These are phyloP conservation scores for Gallinago media DNA, from an alignment of 2,113 vertebrate species.

Conservation along the genomic window DNA sequence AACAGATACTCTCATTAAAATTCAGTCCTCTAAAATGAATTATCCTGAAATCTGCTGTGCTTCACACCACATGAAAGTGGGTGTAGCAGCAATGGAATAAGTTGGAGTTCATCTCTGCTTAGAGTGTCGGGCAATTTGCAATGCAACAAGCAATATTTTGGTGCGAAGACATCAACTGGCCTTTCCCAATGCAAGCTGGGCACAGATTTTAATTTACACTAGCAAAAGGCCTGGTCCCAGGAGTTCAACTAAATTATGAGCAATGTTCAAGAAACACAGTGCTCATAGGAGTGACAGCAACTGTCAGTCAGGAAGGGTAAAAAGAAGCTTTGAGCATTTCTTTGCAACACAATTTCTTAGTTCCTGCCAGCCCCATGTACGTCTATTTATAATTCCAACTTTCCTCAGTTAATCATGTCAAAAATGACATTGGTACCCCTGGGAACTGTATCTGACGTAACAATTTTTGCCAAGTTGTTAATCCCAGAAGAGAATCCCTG, in stretches of 20 bases:
- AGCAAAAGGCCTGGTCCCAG: background rate
- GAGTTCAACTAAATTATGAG: background rate
- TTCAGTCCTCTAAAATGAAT: constrained; percentile 59
- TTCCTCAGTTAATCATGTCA: constrained; percentile 30
- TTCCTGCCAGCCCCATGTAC: background rate
- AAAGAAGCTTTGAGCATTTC: background rate
- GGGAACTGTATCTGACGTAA: constrained; percentile 18
- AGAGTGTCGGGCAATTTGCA: constrained; percentile 15
- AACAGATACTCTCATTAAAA: constrained; percentile 53
- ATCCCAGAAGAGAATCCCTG: constrained; percentile 33
- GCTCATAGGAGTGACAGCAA: background rate
- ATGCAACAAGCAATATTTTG: constrained; percentile 24
- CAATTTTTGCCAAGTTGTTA: background rate
- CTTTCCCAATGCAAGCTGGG: background rate
- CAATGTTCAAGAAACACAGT: background rate
- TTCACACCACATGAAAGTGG: constrained; percentile 70
- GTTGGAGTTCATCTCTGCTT: constrained; percentile 35
- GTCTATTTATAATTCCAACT: constrained; percentile 39
- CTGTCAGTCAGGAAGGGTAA: background rate
- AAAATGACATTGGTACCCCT: constrained; percentile 30
- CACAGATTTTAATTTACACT: background rate
- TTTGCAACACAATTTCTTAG: background rate
- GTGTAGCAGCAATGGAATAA: constrained; percentile 53
- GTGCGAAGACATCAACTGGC: background rate
- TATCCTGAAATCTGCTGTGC: constrained; percentile 58